Evolutionary conservation across 2,113 vertebrate genomes (phyloP).

Genomic region (Callipepla californica): DNA sequence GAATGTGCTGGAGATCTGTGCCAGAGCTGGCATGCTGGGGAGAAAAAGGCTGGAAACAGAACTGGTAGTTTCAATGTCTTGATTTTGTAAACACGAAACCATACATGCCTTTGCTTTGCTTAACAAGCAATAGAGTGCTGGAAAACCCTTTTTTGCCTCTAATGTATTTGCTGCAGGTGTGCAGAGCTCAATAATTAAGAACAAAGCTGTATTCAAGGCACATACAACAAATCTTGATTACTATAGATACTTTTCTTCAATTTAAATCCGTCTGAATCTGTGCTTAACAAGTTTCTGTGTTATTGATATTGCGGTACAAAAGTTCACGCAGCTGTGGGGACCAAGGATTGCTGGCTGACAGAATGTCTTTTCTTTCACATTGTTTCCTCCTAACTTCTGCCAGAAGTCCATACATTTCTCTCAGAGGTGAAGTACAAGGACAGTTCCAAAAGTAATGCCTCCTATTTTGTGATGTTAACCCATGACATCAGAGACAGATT

Average conservation of each 20-base stretch:
- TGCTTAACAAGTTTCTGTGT: conserved; percentile 25
- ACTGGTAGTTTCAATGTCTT: background rate
- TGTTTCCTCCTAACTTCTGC: background rate
- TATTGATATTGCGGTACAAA: background rate
- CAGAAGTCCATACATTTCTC: background rate
- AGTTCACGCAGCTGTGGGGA: background rate
- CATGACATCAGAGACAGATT: background rate
- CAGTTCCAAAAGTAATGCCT: background rate
- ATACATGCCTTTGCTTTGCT: background rate
- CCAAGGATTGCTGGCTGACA: background rate
- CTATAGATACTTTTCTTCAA: background rate
- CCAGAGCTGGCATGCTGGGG: background rate
- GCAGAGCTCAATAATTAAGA: background rate
- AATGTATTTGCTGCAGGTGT: background rate
- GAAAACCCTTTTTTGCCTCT: background rate
- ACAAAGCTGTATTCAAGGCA: background rate
- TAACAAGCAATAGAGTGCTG: background rate
- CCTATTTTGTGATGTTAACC: background rate
- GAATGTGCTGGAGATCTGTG: background rate
- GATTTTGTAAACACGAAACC: background rate
- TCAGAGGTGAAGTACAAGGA: background rate
- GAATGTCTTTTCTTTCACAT: background rate
- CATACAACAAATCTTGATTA: conserved; percentile 12
- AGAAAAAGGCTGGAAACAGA: background rate
- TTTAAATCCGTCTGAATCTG: conserved; percentile 1